Conservation (phyloP, 2,888 invertebrate species). For the Myopa testacea region DNA sequence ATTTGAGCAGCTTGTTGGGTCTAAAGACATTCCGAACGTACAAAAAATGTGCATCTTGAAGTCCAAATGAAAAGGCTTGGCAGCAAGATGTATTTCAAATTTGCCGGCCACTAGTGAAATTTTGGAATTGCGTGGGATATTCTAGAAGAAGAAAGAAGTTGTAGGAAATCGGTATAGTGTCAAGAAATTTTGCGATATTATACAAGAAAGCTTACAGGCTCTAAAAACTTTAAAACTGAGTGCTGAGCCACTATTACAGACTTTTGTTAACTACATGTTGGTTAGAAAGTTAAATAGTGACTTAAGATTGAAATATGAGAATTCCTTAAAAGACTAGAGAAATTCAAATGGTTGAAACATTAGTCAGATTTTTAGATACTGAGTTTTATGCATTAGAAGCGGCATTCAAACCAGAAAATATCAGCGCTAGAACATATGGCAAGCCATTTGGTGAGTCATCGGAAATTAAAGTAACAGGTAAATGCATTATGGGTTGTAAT, state of each 20-base stretch:
- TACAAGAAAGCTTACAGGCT: too few species aligned
- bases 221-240: not conserved
- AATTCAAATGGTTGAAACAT: too few species aligned
- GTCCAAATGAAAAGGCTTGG: not conserved
- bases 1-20: not conserved
- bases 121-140: not conserved
- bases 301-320: not conserved
- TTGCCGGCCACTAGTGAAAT: not conserved
- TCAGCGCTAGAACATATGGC: not conserved
- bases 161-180: not conserved
- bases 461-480: not conserved
- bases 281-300: not conserved
- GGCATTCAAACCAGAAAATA: too few species aligned
- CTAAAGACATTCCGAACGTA: not conserved
- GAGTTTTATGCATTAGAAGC: too few species aligned
- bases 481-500: not conserved
- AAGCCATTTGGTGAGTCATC: not conserved
- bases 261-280: not conserved
- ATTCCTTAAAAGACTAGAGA: not conserved
- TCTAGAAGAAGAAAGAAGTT: not conserved
- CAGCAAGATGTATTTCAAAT: slow-evolving; percentile 2
- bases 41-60: not conserved
- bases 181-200: not conserved
- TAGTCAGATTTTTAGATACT: not conserved
- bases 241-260: not conserved